Evolutionary conservation across 2,797 vertebrate species (phyloP), one percentile per base, ranked within the genome.

Genomic region (Oceanodroma leucorhoa): DNA sequence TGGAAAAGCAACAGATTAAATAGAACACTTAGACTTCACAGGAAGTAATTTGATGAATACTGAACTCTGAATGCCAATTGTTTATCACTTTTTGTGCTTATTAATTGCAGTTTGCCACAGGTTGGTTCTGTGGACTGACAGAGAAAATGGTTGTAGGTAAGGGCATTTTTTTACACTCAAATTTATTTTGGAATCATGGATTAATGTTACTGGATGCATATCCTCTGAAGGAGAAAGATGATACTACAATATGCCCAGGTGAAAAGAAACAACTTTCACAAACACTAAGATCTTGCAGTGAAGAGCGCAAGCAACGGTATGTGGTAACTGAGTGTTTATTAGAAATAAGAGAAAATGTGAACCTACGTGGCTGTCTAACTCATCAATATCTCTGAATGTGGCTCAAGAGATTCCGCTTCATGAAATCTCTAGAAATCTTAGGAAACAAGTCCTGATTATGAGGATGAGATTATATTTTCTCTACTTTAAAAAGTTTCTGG

Each of bases 281-380:
- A 75, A 45, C 41, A 48, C 13, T 64, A 22, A 69, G 10, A 51
- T 51, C 14, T 9, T 77, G 11, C 45, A 65, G 14, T 53, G 40
- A 69, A 69, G 45, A 40, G 18, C 1, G 1, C 9, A 75, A 87
- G 5, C 5, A 66, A 66, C 0, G 0, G 21, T 41, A 54, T 40
- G 4, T 45, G 46, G 14, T 54, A 84, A 60, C 30, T 55, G 51
- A 24, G 16, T 41, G 7, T 58, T 54, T 61, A 61, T 41, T 70
- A 83, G 18, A 66, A 71, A 75, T 64, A 66, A 67, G 11, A 85
- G 14, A 77, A 72, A 81, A 61, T 22, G 14, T 34, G 13, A 72
- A 83, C 10, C 2, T 50, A 8, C 10, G 14, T 36, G 30, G 3
- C 16, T 51, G 10, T 19, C 24, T 83, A 57, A 45, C 20, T 43